Conservation (phyloP, 2,888 invertebrate species). For the Teleogryllus oceanicus region DNA sequence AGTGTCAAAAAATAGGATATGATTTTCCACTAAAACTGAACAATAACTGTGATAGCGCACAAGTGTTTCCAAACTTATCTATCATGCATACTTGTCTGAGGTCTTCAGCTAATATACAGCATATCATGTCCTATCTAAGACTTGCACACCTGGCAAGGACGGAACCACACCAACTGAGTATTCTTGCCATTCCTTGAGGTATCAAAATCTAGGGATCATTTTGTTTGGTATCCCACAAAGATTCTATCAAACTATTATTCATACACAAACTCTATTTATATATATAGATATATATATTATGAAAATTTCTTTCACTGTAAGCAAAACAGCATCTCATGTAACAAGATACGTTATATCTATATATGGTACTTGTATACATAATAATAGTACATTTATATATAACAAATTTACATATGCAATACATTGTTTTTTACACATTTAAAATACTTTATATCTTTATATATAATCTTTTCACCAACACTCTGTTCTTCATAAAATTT, state of each 20-base stretch:
- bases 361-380: background rate
- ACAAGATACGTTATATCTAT: background rate
- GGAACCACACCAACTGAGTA: background rate
- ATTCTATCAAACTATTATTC: background rate
- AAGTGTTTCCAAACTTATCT: too few relatives aligned
- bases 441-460: background rate
- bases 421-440: background rate
- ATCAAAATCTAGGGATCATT: background rate
- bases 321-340: background rate
- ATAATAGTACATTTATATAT: background rate
- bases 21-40: too few relatives aligned
- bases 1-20: too few relatives aligned
- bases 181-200: background rate
- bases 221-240: background rate
- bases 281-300: background rate
- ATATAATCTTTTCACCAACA: too few relatives aligned
- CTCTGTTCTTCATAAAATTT: too few relatives aligned
- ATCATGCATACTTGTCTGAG: too few relatives aligned
- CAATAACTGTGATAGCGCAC: too few relatives aligned
- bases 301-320: background rate
- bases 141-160: slow-evolving; percentile 1
- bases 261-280: background rate
- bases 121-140: background rate
- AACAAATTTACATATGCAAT: background rate
- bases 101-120: background rate